Percentiles rank a stretch among this genome's conserved stretches.
phyloP scores from a whole-genome alignment of 1,140 invertebrate species.

The Odontomachus brunneus region DNA sequence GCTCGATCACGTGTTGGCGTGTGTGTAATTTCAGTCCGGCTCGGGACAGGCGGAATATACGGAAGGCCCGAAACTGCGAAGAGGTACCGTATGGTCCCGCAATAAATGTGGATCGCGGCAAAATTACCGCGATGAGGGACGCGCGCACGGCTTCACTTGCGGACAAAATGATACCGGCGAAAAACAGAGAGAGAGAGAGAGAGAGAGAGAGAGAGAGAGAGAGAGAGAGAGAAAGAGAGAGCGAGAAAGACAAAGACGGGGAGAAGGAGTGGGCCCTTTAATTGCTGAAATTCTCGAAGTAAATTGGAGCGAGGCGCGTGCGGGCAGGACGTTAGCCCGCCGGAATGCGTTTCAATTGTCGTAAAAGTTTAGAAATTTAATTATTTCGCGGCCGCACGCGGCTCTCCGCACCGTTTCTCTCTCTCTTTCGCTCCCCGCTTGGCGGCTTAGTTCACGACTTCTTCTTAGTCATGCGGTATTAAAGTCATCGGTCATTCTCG shows the following conservation, averaged over 20 bases:
- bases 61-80: slow-evolving; percentile 41
- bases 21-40: slow-evolving; percentile 29
- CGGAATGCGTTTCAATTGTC: slow-evolving; percentile 56
- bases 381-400: slow-evolving; percentile 58
- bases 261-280: slow-evolving; percentile 65
- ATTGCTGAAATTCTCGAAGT: slow-evolving; percentile 70
- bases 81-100: slow-evolving; percentile 43
- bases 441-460: slow-evolving; percentile 23
- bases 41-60: neutral
- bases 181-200: slow-evolving; percentile 26
- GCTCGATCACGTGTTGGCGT: slow-evolving; percentile 28
- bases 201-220: slow-evolving; percentile 3
- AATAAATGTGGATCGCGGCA: slow-evolving; percentile 66
- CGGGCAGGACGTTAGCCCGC: slow-evolving; percentile 34
- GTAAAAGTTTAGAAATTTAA: slow-evolving; percentile 74
- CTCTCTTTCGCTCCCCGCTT: neutral
- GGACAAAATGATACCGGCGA: slow-evolving; percentile 38
- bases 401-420: neutral
- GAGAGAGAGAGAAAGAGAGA: slow-evolving; percentile 33
- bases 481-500: slow-evolving; percentile 55
- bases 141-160: neutral
- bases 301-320: slow-evolving; percentile 52
- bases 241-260: neutral
- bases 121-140: slow-evolving; percentile 63
- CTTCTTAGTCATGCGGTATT: slow-evolving; percentile 60